Evolutionary conservation across 2,113 vertebrate genomes (phyloP).

Genomic region (Patagioenas fasciata): DNA sequence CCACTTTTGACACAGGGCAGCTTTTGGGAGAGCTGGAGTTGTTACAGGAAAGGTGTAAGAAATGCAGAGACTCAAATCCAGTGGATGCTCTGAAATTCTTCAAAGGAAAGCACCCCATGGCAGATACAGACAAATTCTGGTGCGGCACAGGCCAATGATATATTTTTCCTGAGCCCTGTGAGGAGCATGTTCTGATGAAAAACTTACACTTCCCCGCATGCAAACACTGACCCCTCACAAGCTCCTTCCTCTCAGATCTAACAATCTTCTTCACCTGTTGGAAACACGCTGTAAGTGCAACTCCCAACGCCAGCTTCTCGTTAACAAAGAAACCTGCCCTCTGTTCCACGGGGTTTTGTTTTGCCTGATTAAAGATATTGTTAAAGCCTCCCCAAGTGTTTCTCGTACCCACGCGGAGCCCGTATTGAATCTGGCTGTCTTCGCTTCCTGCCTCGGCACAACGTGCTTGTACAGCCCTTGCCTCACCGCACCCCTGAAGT

Average conservation of each 20-base stretch:
- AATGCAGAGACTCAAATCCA: not conserved
- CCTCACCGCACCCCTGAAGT: not conserved
- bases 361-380: constrained; percentile 17
- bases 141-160: not conserved
- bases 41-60: not conserved
- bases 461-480: constrained; percentile 19
- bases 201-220: not conserved
- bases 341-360: not conserved
- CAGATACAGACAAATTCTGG: not conserved
- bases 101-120: not conserved
- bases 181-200: not conserved
- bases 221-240: not conserved
- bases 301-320: constrained; percentile 2
- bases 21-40: not conserved
- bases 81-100: not conserved
- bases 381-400: constrained; percentile 37
- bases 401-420: not conserved
- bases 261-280: constrained; percentile 18
- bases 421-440: constrained; percentile 28
- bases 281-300: not conserved
- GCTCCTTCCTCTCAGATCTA: not conserved
- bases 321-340: not conserved
- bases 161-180: not conserved
- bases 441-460: constrained; percentile 12
- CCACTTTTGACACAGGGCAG: not conserved